Conservation (phyloP, 2,113 vertebrate genomes). For the Hippocampus mohnikei region DNA sequence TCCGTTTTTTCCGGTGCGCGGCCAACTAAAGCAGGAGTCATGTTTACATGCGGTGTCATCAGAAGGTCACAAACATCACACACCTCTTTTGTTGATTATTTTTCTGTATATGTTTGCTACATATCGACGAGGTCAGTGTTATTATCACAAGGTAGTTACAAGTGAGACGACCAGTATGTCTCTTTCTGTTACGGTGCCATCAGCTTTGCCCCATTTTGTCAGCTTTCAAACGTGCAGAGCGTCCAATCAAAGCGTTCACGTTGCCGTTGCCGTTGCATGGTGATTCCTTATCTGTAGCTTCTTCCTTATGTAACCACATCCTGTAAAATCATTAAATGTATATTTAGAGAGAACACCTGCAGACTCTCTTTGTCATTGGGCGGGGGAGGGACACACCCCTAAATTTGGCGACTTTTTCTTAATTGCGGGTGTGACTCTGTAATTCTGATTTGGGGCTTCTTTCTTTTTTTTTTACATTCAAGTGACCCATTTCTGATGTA, state of each 20-base stretch:
- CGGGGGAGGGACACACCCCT: neutral
- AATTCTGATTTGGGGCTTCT: too few species aligned
- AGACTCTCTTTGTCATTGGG: constrained; percentile 29
- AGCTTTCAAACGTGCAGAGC: constrained; percentile 14
- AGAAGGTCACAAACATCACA: constrained; percentile 10
- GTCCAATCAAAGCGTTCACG: neutral
- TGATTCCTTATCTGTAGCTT: constrained; percentile 25
- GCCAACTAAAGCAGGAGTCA: constrained; percentile 36
- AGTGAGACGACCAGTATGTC: constrained; percentile 33
- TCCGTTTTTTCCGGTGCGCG: constrained; percentile 19
- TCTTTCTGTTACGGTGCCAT: constrained; percentile 24
- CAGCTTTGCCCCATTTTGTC: constrained; percentile 23
- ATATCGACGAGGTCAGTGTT: constrained; percentile 60
- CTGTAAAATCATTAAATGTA: constrained; percentile 70
- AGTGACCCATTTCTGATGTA: neutral
- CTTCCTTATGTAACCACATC: constrained; percentile 42
- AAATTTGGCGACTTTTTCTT: neutral
- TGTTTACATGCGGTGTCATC: constrained; percentile 51
- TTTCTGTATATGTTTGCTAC: constrained; percentile 61
- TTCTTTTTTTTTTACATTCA: neutral
- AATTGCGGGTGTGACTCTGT: too few species aligned
- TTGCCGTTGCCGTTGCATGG: constrained; percentile 14
- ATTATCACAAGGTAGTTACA: constrained; percentile 31
- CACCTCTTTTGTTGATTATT: constrained; percentile 45
- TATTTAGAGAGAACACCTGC: constrained; percentile 64